Base-by-base conservation (phyloP, 2,888 invertebrate genomes). In the Pelosia muscerda region DNA sequence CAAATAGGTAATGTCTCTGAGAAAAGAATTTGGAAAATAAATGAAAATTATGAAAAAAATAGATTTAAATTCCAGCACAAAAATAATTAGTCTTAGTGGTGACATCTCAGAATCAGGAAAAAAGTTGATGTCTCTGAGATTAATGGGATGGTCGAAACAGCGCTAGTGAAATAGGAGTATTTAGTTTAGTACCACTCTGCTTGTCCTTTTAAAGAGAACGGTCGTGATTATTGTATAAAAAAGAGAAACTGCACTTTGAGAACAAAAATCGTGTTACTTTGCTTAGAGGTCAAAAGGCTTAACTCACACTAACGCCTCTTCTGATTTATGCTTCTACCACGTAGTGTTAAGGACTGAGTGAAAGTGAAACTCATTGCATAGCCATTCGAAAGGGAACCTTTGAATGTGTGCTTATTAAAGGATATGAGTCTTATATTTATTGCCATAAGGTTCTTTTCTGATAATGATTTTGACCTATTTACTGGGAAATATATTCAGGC, bases 321-420 rank as follows among this genome's bases (percentile, higher is more conserved):
- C 11, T 63, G 23, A 49, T 65, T 65, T 53, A 58, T 59, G 54
- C 53, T 59, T 25, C 23, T 60, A 38, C 25, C 28, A 2, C 31
- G 31, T 42, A 23, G 55, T 38, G 38, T 38, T 61, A 60, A 34
- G 61, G 23, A 66, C 67, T 55, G 26, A 68, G 78, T 75, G 78
- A 76, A 78, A 78, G 72, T 57, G 59, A 71, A 71, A 64, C 54
- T 54, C 13, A 31, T 42, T 57, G 28, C 28, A 58, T 70, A 59
- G 22, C 58, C 55, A 26, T 26, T 55, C 60, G 60, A 66, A 66
- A 66, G 55, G 60, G 55, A 66, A 65, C 54, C 25, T 49, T 15
- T 8, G 25, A 61, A 42, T 42, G 19, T 49, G 26, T 2, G n/a
- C 42, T 42, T n/a, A 42, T 42, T 26, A n/a, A 42, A 42, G n/a